These are phyloP conservation scores for Phocoena phocoena DNA, from an alignment of 2,113 vertebrate species.

Conservation along the genomic window DNA sequence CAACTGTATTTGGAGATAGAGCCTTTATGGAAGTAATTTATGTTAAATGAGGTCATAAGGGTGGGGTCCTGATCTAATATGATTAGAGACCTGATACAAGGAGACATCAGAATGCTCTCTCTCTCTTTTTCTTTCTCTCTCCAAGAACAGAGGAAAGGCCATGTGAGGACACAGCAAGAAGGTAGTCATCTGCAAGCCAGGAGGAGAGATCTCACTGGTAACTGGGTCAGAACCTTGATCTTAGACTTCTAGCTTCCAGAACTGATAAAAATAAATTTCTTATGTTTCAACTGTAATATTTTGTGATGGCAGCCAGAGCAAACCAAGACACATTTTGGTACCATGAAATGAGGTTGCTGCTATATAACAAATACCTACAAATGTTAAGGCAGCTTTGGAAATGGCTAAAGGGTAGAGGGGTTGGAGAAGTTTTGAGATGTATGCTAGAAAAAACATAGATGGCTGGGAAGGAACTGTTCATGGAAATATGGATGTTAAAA, in stretches of 20 bases:
- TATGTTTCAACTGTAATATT: neutral
- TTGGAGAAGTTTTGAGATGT: neutral
- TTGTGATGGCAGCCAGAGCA: neutral
- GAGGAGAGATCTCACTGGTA: neutral
- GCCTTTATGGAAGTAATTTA: neutral
- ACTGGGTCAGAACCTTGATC: neutral
- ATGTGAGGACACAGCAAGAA: too few relatives aligned
- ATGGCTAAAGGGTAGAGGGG: neutral
- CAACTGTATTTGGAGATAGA: neutral
- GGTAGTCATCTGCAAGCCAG: neutral
- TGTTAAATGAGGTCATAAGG: neutral
- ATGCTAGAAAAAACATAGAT: neutral
- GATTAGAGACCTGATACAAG: neutral
- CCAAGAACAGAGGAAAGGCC: neutral
- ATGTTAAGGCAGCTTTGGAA: neutral
- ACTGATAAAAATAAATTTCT: neutral
- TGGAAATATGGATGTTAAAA: neutral
- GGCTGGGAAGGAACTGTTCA: neutral
- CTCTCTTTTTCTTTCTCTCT: neutral
- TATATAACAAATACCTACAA: neutral
- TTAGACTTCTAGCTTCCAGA: neutral
- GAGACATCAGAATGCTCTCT: neutral
- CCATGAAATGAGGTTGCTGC: neutral
- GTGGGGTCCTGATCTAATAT: neutral
- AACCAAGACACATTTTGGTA: neutral